Base-by-base conservation (phyloP, 2,113 vertebrate genomes). In the Dasyornis broadbenti region DNA sequence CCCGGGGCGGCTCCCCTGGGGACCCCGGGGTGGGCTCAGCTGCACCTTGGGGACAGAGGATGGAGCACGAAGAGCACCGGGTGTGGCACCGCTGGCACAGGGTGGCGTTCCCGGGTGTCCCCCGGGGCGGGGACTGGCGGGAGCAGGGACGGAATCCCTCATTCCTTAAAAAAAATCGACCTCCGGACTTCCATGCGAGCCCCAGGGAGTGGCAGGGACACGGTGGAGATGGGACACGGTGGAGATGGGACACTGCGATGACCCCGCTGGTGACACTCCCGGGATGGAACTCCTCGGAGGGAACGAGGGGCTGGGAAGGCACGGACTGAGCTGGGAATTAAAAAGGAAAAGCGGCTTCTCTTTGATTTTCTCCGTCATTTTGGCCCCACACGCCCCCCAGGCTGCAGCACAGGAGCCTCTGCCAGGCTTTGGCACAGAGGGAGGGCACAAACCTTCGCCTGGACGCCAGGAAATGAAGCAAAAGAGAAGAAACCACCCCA, bases 401-500 rank as follows among this genome's bases (percentile, higher is more conserved):
- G 31, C 45, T 49, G 72, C 59, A 22, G 79, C 65, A 24, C 71
- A 7, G 65, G 71, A 75, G 40, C 13, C 22, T 21, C 31, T 12
- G 61, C 54, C 24, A 3, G 54, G 42, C 27, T 28, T 8, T 33
- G 33, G 70, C 35, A 33, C 13, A 0, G 53, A 21, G 47, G 5
- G 60, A 33, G 50, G 7, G 60, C 6, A 42, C 35, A 22, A 57
- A 35, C 21, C 75, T 17, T 0, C 6, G 13, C 39, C 33, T 72
- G 68, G 42, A 17, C 30, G 44, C 14, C 68, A 54, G 39, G 10
- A 75, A 53, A 35, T 4, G 14, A 35, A 35, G 3, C 7, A 47
- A 57, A 83, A 23, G 2, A 22, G 10, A 26, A n/a, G 5, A 52
- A 37, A 0, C 1, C 3, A 3, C 16, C 30, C 28, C 7, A 7